Evolutionary conservation across 2,113 vertebrate species (phyloP).

Genomic region (Chaetorhynchus papuensis): DNA sequence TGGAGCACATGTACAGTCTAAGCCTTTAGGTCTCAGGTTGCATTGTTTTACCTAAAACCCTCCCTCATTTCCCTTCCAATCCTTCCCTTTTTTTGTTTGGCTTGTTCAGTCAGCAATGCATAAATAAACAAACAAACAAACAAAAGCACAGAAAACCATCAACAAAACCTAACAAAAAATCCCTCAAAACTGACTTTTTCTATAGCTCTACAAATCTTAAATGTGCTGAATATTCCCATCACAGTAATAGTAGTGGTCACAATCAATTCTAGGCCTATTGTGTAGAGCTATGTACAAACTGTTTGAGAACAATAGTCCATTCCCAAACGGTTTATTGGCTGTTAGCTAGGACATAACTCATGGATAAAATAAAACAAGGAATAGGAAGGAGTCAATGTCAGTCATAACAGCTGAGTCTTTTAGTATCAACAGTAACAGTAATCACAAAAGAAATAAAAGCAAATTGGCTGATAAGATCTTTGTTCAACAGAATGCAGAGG

Average conservation of each 20-base stretch:
- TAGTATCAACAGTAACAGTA: neutral
- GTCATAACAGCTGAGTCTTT: neutral
- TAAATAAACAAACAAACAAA: neutral
- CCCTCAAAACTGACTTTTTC: neutral
- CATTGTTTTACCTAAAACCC: neutral
- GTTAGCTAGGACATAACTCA: neutral
- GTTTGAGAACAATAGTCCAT: neutral
- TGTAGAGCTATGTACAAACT: neutral
- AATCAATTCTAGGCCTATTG: neutral
- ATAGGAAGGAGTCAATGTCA: neutral
- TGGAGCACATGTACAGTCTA: neutral
- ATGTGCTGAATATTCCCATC: neutral
- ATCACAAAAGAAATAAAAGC: neutral
- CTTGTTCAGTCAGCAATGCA: neutral
- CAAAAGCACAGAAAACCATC: no score
- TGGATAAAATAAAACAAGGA: neutral
- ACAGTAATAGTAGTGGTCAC: neutral
- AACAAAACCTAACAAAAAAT: neutral
- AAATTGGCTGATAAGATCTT: neutral
- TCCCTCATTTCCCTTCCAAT: fast-evolving
- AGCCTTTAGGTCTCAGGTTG: neutral
- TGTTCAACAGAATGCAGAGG: neutral
- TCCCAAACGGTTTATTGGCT: neutral
- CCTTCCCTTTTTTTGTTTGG: neutral
- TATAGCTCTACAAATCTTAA: neutral